Percentiles rank a stretch among this genome's conserved stretches.
These are phyloP conservation scores for Anguilla anguilla DNA, from an alignment of 2,797 vertebrate genomes.

Conservation along the genomic window DNA sequence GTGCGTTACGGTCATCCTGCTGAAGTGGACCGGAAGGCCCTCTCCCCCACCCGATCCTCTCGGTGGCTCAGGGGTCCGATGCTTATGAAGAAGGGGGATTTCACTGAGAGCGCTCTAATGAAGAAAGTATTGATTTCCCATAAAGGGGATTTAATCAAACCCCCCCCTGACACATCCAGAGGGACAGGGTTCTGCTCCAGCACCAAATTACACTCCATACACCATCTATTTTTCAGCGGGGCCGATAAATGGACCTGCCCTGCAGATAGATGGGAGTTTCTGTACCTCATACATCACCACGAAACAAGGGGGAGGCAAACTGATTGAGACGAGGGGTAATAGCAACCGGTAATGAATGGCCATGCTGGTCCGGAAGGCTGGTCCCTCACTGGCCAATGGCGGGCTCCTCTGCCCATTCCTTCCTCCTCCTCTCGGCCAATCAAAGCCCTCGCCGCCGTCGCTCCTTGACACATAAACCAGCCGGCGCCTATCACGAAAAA, in stretches of 20 bases:
- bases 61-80: slow-evolving; percentile 57
- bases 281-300: slow-evolving; percentile 69
- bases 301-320: slow-evolving; percentile 64
- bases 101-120: slow-evolving; percentile 68
- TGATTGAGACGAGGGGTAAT: slow-evolving; percentile 59
- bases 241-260: slow-evolving; percentile 78
- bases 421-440: background rate
- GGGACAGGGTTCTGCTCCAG: slow-evolving; percentile 60
- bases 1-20: background rate
- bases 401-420: background rate
- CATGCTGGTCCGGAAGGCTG: slow-evolving; percentile 5
- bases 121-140: slow-evolving; percentile 72
- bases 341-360: slow-evolving; percentile 47
- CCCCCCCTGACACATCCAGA: slow-evolving; percentile 56
- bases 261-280: slow-evolving; percentile 70
- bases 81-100: slow-evolving; percentile 53
- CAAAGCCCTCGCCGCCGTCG: background rate
- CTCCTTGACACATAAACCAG: background rate
- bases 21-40: background rate
- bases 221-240: slow-evolving; percentile 67
- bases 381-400: slow-evolving; percentile 21
- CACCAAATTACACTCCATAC: slow-evolving; percentile 70
- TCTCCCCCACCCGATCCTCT: background rate
- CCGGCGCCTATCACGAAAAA: background rate
- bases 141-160: slow-evolving; percentile 76